These are phyloP conservation scores for Eueremaeus valkanovi DNA, from an alignment of 2,888 invertebrate genomes.

Conservation along the genomic window DNA sequence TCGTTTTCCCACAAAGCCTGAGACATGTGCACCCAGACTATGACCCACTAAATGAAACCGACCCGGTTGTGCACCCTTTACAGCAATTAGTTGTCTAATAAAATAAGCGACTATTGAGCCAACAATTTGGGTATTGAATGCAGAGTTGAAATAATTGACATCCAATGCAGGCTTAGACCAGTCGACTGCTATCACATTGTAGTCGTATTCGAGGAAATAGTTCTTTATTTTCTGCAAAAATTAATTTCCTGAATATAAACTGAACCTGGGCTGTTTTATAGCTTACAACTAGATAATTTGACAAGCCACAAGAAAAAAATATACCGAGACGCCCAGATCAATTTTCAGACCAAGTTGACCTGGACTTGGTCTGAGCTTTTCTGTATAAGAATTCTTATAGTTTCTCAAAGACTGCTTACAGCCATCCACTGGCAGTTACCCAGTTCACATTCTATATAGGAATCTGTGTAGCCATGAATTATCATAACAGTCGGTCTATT, in stretches of 20 bases:
- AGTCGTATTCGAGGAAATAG: background rate
- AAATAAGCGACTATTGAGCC: background rate
- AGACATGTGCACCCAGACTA: conserved; percentile 8
- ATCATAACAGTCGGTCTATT: background rate
- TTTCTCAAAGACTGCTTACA: too few relatives aligned
- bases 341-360: too few relatives aligned
- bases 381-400: too few relatives aligned
- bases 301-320: too few relatives aligned
- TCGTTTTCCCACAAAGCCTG: background rate
- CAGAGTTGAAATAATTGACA: background rate
- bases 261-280: too few relatives aligned
- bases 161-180: background rate
- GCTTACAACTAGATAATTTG: too few relatives aligned
- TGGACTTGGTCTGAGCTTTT: too few relatives aligned
- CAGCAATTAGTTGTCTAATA: background rate
- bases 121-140: background rate
- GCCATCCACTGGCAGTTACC: too few relatives aligned
- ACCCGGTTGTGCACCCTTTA: background rate
- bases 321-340: too few relatives aligned
- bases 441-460: background rate
- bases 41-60: background rate
- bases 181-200: background rate
- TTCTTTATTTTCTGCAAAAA: background rate
- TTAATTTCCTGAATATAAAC: too few relatives aligned
- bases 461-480: background rate